phyloP scores from a whole-genome alignment of 2,797 vertebrate genomes.

The Clarias platycephalus region DNA sequence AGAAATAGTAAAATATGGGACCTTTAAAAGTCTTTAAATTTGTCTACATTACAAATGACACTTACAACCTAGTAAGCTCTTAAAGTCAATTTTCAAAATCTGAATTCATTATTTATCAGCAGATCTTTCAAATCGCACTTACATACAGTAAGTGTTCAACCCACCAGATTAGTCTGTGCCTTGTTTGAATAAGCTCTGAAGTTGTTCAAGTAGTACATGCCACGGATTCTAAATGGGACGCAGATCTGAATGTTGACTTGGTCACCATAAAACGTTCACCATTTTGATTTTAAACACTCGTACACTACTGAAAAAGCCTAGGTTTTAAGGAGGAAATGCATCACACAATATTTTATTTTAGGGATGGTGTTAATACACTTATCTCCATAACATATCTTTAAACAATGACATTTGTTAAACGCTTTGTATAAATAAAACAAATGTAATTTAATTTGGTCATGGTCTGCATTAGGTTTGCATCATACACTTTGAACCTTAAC shows the following conservation, averaged over 20 bases:
- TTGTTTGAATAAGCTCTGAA: neutral
- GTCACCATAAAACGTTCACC: neutral
- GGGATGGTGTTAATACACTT: neutral
- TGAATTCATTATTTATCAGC: neutral
- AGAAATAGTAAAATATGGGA: too few species aligned
- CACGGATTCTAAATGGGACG: neutral
- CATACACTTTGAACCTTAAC: neutral
- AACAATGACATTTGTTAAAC: neutral
- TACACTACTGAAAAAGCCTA: neutral
- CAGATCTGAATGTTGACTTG: neutral
- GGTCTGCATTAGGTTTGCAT: neutral
- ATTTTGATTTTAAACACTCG: neutral
- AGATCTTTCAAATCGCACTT: neutral
- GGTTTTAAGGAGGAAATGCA: neutral
- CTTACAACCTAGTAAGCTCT: neutral
- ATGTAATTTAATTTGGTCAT: neutral
- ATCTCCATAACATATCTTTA: neutral
- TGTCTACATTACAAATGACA: neutral
- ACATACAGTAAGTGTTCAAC: neutral
- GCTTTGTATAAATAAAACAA: neutral
- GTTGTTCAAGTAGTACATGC: neutral
- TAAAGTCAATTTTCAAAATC: neutral
- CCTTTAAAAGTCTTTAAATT: too few species aligned
- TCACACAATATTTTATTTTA: neutral
- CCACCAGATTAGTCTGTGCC: neutral